Evolutionary conservation across 2,888 invertebrate species (phyloP).

Genomic region (Heterodera filipjevi): DNA sequence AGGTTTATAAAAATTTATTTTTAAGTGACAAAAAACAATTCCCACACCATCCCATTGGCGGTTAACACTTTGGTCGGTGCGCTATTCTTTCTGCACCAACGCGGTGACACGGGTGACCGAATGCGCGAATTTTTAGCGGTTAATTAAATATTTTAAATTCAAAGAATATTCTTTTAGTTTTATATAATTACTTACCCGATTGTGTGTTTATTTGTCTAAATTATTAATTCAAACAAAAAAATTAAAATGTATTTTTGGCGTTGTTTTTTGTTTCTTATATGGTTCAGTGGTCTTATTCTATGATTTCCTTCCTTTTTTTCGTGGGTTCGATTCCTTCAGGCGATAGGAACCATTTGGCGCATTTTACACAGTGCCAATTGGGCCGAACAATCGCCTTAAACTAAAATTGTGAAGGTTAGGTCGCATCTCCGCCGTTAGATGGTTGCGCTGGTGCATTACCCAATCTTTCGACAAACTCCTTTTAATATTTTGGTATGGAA

Average conservation of each 20-base stretch:
- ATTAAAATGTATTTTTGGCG: neutral
- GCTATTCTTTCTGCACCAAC: constrained; percentile 90
- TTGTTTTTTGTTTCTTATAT: neutral
- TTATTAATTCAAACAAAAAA: no score
- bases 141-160: constrained; percentile 26
- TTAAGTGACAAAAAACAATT: constrained; percentile 92
- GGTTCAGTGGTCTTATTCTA: no score
- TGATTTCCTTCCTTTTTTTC: neutral
- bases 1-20: neutral
- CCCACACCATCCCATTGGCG: constrained; percentile 94
- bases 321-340: neutral
- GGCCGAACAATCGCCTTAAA: constrained; percentile 24
- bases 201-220: no score
- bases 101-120: constrained; percentile 92
- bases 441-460: constrained; percentile 21
- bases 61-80: constrained; percentile 95
- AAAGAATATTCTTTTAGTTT: neutral
- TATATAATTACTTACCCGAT: no score
- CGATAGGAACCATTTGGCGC: constrained; percentile 27
- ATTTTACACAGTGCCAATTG: constrained; percentile 6
- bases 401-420: constrained; percentile 15
- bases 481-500: no score
- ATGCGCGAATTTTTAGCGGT: constrained; percentile 88
- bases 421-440: constrained; percentile 23
- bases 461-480: constrained; percentile 19